These are phyloP conservation scores for Ochlodes sylvanus DNA, from an alignment of 2,888 invertebrate genomes.

Conservation along the genomic window DNA sequence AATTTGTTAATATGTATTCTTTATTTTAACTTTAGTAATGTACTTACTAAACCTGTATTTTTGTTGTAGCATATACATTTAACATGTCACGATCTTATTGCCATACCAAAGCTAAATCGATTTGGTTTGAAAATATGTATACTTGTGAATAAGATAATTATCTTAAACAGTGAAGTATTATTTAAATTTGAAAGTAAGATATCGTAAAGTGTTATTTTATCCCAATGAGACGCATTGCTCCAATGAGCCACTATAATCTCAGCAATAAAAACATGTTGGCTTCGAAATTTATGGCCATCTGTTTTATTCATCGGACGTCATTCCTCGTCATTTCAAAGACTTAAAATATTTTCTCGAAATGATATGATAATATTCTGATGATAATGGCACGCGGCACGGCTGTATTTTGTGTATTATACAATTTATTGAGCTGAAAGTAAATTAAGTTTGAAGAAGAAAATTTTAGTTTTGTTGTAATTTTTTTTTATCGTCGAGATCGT, in stretches of 20 bases:
- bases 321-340: conserved; percentile 25
- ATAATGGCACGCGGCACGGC: conserved; percentile 27
- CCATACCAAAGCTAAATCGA: too few relatives aligned
- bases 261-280: conserved; percentile 33
- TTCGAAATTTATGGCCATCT: conserved; percentile 34
- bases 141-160: neutral
- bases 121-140: neutral
- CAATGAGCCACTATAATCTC: conserved; percentile 29
- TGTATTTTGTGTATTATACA: conserved; percentile 17
- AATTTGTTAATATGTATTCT: neutral
- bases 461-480: conserved; percentile 24
- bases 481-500: conserved; percentile 21
- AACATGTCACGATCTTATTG: too few relatives aligned
- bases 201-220: conserved; percentile 12
- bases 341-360: conserved; percentile 32
- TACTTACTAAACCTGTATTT: neutral
- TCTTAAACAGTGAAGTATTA: neutral
- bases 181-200: conserved; percentile 1
- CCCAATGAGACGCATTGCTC: conserved; percentile 11
- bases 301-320: conserved; percentile 36
- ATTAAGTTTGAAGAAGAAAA: conserved; percentile 32
- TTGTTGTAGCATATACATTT: neutral
- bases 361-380: conserved; percentile 32
- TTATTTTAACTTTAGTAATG: neutral
- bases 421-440: conserved; percentile 28